phyloP scores from a whole-genome alignment of 2,888 invertebrate genomes.

The Anarsia innoxiella region DNA sequence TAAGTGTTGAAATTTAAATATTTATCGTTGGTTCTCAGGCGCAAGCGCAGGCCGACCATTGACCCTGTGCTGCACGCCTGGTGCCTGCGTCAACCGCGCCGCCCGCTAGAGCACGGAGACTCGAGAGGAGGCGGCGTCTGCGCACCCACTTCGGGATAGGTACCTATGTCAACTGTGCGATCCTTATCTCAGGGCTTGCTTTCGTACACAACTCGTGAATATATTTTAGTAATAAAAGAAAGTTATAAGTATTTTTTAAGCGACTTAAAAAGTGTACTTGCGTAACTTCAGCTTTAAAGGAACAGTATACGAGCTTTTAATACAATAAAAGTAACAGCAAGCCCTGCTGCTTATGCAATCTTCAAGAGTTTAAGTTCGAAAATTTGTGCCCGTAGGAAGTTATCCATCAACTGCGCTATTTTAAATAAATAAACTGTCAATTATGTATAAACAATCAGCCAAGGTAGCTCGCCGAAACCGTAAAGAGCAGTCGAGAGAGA shows the following conservation, averaged over 20 bases:
- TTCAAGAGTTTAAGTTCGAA: no score
- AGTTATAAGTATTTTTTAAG: no score
- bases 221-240: no score
- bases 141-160: slow-evolving; percentile 11
- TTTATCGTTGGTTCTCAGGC: slow-evolving; percentile 70
- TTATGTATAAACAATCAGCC: slow-evolving; percentile 1
- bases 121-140: slow-evolving; percentile 34
- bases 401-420: slow-evolving; percentile 16
- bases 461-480: background rate
- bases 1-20: slow-evolving; percentile 73
- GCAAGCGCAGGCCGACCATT: slow-evolving; percentile 63
- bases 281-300: no score
- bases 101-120: slow-evolving; percentile 23
- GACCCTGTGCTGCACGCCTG: slow-evolving; percentile 68
- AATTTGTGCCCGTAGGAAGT: slow-evolving; percentile 31
- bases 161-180: slow-evolving; percentile 10
- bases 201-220: background rate
- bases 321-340: no score
- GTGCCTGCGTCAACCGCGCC: slow-evolving; percentile 30
- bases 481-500: slow-evolving; percentile 4
- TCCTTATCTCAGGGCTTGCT: background rate
- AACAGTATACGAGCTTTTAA: no score
- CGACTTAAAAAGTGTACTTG: no score
- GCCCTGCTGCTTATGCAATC: no score
- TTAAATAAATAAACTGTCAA: slow-evolving; percentile 11